Base-by-base conservation (phyloP, 2,797 vertebrate species). In the Argya squamiceps region DNA sequence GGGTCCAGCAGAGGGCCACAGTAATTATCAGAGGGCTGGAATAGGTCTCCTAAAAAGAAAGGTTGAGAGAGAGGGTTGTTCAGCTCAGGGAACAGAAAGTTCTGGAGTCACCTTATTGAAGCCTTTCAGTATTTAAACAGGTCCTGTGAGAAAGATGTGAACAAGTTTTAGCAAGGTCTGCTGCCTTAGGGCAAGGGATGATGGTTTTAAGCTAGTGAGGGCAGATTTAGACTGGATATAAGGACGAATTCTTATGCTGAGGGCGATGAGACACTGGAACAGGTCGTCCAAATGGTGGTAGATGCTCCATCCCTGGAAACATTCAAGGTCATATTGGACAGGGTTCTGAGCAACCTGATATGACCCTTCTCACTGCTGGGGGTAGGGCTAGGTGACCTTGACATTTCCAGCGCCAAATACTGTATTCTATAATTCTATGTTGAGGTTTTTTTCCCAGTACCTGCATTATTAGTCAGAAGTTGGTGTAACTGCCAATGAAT, bases 121-220 rank as follows among this genome's bases (percentile, higher is more conserved):
- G 23, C 1, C 17, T 65, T 64, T 59, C 24, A 24, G 32, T 53
- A 22, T 12, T 64, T 47, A 13, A 41, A 32, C 1, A 15, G 0
- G 1, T 34, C 9, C 20, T n/a, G 3, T 47, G 19, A 82, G 39
- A 59, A 59, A 70, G 23, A 32, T 16, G 23, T 27, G 13, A 50
- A 11, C 3, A 58, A 32, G 5, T 2, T 41, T 58, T 15, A 58
- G 22, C 50, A 52, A 18, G 6, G 11, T 19, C 12, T 63, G 43
- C 32, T 52, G 6, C 3, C 2, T 15, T 4, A 56, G 13, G n/a
- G 15, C 2, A 30, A 56, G 11, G 12, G 22, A 2, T 36, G 39
- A n/a, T 36, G 26, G 11, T 67, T 79, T 84, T 49, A 53, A 43
- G 30, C 6, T n/a, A 36, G 53, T 22, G 19, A 62, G 30, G 9